Evolutionary conservation across 2,797 vertebrate species (phyloP).

Genomic region (Lagorchestes hirsutus): DNA sequence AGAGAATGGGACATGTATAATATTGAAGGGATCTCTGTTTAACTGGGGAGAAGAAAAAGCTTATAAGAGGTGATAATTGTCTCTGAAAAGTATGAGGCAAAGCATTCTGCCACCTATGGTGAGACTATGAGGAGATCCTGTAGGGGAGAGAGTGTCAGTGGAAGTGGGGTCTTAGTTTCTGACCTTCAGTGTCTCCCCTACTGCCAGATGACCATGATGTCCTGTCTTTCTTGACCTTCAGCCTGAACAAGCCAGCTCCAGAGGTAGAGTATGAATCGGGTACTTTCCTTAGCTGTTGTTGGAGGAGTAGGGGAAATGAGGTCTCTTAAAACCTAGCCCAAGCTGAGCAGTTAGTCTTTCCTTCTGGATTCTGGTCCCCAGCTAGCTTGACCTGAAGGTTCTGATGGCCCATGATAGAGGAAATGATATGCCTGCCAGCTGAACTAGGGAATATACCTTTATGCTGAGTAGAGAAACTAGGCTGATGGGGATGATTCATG

Average conservation of each 20-base stretch:
- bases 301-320: background rate
- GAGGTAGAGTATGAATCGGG: constrained; percentile 64
- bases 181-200: background rate
- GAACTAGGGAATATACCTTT: background rate
- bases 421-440: background rate
- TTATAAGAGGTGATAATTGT: background rate
- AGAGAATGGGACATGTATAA: background rate
- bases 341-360: background rate
- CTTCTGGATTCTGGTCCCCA: background rate
- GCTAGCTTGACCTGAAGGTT: background rate
- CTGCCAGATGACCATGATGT: constrained; percentile 79
- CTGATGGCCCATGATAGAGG: background rate
- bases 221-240: constrained; percentile 81
- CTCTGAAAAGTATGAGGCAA: background rate
- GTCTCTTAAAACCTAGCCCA: background rate
- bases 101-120: background rate
- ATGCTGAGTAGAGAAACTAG: background rate
- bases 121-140: background rate
- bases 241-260: constrained; percentile 65
- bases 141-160: background rate
- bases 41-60: background rate
- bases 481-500: background rate
- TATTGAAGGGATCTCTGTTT: background rate
- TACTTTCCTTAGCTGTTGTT: background rate
- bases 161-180: background rate